phyloP scores from a whole-genome alignment of 2,797 vertebrate genomes.

The Poliocrania exsul region DNA sequence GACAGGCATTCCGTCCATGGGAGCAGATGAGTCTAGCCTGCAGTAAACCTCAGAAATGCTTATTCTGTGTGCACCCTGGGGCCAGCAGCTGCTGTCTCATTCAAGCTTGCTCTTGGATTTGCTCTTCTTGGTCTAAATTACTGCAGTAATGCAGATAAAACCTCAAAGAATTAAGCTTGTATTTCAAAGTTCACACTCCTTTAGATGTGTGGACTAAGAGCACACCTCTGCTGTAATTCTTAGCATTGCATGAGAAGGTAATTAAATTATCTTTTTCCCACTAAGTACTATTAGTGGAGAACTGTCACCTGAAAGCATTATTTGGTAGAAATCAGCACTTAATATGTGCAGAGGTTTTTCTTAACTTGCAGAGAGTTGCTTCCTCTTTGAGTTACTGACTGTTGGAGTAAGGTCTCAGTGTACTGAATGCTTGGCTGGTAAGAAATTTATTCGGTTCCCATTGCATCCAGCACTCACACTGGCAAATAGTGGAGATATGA shows the following conservation, averaged over 20 bases:
- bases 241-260: neutral
- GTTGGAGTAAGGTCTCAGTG: neutral
- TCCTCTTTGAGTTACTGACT: neutral
- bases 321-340: neutral
- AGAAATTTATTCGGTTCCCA: neutral
- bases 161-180: neutral
- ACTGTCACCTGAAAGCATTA: neutral
- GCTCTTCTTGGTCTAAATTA: neutral
- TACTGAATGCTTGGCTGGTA: neutral
- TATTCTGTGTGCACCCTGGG: neutral
- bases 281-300: neutral
- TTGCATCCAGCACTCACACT: neutral
- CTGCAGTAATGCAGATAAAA: neutral
- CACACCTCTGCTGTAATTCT: neutral
- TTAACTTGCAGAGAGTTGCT: neutral
- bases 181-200: neutral
- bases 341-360: neutral
- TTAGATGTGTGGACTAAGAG: neutral
- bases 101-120: neutral
- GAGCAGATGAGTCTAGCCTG: neutral
- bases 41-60: neutral
- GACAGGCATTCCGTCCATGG: neutral
- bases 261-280: neutral
- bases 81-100: neutral
- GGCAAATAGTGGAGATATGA: neutral